Evolutionary conservation across 1,140 invertebrate species (phyloP).

Genomic region (Meloidogyne hapla): DNA sequence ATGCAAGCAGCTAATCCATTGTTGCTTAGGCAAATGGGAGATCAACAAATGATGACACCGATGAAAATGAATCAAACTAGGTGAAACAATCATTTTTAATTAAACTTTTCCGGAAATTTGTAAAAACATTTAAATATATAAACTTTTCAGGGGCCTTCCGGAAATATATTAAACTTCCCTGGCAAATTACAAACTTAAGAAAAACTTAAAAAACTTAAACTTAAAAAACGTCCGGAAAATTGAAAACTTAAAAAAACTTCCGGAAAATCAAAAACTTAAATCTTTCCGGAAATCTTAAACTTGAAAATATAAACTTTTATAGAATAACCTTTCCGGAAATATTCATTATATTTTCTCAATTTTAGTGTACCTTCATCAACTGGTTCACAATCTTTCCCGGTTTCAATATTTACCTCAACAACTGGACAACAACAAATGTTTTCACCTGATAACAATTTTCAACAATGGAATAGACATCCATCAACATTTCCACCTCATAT

Average conservation of each 20-base stretch:
- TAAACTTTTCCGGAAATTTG: neutral
- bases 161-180: neutral
- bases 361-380: neutral
- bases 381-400: neutral
- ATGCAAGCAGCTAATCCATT: conserved; percentile 53
- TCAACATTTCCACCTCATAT: neutral
- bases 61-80: neutral
- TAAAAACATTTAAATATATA: neutral
- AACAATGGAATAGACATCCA: neutral
- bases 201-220: neutral
- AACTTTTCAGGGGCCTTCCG: neutral
- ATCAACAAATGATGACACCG: conserved; percentile 15
- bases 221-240: too few relatives aligned
- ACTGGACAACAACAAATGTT: conserved; percentile 14
- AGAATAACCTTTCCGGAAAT: neutral
- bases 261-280: too few relatives aligned
- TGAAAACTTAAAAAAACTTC: too few relatives aligned
- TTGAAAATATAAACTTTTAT: too few relatives aligned
- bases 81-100: neutral
- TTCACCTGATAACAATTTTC: neutral
- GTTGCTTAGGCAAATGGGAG: conserved; percentile 42
- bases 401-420: neutral
- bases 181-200: neutral
- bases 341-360: neutral
- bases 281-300: too few relatives aligned